Percentiles rank a stretch among this genome's conserved stretches.
phyloP scores from a whole-genome alignment of 2,113 vertebrate genomes.

The Manacus vitellinus region DNA sequence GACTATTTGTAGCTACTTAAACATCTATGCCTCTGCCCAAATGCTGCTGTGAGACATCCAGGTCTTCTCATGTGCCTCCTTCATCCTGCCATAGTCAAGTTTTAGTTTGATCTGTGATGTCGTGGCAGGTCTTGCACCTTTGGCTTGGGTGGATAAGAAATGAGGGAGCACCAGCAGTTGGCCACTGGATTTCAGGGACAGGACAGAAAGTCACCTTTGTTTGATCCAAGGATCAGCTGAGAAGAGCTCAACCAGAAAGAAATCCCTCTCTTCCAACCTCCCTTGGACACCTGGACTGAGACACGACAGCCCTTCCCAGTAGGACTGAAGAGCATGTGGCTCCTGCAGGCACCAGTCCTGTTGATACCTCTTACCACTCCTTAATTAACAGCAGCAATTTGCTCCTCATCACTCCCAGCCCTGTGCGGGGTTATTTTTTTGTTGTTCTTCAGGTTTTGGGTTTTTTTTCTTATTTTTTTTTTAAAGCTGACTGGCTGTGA shows the following conservation, averaged over 20 bases:
- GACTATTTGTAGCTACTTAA: neutral
- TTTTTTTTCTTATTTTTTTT: neutral
- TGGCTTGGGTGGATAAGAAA: neutral
- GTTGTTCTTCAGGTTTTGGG: neutral
- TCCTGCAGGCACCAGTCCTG: neutral
- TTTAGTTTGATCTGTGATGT: neutral
- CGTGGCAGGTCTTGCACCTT: fast-evolving
- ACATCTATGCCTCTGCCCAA: neutral
- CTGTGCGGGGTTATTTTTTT: neutral
- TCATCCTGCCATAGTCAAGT: neutral
- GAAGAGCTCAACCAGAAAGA: neutral
- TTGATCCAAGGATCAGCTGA: neutral
- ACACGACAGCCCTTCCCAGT: neutral
- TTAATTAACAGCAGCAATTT: conserved; percentile 1
- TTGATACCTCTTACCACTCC: neutral
- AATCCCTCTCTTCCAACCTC: neutral
- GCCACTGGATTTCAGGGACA: fast-evolving
- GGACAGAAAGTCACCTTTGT: neutral
- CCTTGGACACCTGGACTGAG: neutral
- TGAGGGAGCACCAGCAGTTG: neutral
- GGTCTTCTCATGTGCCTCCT: neutral
- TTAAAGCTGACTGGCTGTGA: neutral
- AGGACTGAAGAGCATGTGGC: neutral
- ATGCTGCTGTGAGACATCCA: neutral
- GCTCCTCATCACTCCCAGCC: neutral